Conservation (phyloP, 2,797 vertebrate species). For the Sebastes minor region DNA sequence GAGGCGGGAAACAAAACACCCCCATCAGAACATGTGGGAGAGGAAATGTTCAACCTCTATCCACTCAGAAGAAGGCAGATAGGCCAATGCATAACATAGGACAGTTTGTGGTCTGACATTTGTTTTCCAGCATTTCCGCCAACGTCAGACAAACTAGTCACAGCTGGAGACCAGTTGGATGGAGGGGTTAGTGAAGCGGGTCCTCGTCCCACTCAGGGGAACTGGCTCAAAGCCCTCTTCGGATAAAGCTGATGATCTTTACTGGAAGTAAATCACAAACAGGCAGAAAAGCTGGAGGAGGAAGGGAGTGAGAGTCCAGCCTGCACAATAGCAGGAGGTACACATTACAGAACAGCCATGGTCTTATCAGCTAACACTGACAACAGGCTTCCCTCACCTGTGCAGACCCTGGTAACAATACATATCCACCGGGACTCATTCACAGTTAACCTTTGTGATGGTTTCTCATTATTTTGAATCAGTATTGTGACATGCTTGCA, state of each 20-base stretch:
- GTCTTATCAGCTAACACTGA: slow-evolving; percentile 49
- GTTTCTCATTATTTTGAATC: not conserved
- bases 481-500: not conserved
- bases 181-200: not conserved
- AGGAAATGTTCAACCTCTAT: slow-evolving; percentile 36
- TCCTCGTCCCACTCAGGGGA: not conserved
- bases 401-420: not conserved
- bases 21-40: slow-evolving; percentile 32
- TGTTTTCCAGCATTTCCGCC: slow-evolving; percentile 32
- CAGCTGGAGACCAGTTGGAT: slow-evolving; percentile 17
- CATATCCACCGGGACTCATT: not conserved
- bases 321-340: slow-evolving; percentile 64
- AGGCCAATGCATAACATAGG: not conserved
- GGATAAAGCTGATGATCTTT: slow-evolving; percentile 47
- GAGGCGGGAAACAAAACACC: slow-evolving; percentile 17
- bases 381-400: slow-evolving; percentile 55
- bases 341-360: slow-evolving; percentile 1
- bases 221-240: slow-evolving; percentile 21
- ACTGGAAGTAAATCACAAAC: slow-evolving; percentile 55
- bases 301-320: slow-evolving; percentile 44
- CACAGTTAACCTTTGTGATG: not conserved
- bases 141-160: slow-evolving; percentile 11
- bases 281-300: slow-evolving; percentile 29
- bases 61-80: slow-evolving; percentile 13
- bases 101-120: slow-evolving; percentile 23